These are phyloP conservation scores for Aricia artaxerxes DNA, from an alignment of 2,888 invertebrate genomes.

Conservation along the genomic window DNA sequence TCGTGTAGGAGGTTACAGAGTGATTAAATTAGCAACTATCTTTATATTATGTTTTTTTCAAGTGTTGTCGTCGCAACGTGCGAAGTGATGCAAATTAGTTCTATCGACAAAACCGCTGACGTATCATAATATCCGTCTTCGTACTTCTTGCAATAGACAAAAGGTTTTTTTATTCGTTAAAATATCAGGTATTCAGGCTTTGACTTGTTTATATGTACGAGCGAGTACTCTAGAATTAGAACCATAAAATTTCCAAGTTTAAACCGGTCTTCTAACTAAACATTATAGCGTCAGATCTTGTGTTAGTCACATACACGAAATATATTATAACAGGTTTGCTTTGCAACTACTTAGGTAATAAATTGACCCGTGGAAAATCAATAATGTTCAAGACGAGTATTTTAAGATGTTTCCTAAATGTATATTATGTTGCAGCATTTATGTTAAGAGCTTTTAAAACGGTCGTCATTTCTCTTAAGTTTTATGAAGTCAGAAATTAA, in stretches of 20 bases:
- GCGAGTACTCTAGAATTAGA: background rate
- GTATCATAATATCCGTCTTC: background rate
- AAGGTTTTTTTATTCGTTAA: background rate
- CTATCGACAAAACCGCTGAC: background rate
- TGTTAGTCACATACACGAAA: background rate
- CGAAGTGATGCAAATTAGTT: background rate
- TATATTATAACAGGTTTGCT: background rate
- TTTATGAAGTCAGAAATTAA: too few relatives aligned
- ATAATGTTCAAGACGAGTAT: background rate
- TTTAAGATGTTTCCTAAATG: background rate
- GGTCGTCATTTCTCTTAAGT: background rate
- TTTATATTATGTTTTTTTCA: background rate
- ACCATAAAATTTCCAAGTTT: background rate
- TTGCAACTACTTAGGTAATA: background rate
- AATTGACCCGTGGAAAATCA: background rate
- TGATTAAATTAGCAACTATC: background rate
- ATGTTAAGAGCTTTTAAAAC: background rate
- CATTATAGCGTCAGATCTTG: background rate
- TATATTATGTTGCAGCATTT: background rate
- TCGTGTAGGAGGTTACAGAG: background rate
- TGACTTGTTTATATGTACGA: background rate
- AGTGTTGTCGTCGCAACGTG: background rate
- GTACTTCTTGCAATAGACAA: background rate
- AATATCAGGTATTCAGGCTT: background rate
- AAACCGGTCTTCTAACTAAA: conserved; percentile 1